Conservation (phyloP, 2,113 vertebrate species). For the Nyctereutes procyonoides region DNA sequence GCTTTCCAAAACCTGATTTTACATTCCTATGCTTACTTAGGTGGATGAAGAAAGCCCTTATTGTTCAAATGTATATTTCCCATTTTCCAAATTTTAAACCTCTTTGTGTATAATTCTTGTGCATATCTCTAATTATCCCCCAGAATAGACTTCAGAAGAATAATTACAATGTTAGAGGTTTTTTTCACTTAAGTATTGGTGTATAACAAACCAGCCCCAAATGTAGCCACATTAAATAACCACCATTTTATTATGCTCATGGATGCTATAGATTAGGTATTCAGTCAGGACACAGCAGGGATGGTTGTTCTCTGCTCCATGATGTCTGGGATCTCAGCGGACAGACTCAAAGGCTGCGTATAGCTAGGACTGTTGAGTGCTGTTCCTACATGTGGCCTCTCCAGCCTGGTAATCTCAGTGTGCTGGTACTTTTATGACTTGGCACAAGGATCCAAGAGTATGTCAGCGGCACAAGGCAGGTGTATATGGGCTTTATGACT, state of each 20-base stretch:
- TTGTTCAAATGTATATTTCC: not conserved
- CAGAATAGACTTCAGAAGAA: constrained; percentile 44
- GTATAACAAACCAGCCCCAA: not conserved
- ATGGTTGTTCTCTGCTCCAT: not conserved
- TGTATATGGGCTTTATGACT: not conserved
- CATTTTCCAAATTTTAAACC: constrained; percentile 30
- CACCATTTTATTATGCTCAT: not conserved
- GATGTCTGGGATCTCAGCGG: not conserved
- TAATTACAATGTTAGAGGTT: not conserved
- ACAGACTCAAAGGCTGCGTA: not conserved
- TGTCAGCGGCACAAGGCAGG: not conserved
- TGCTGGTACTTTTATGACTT: too few relatives aligned
- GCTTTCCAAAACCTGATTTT: not conserved
- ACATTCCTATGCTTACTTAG: constrained; percentile 23
- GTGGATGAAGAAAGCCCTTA: not conserved
- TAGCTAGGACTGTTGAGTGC: too few relatives aligned
- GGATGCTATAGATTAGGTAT: not conserved
- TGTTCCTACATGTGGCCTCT: not conserved
- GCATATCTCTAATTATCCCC: not conserved
- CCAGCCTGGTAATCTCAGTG: not conserved
- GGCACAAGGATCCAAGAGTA: not conserved
- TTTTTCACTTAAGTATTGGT: not conserved
- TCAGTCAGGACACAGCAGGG: not conserved
- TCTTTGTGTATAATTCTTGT: constrained; percentile 39
- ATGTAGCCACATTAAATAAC: not conserved